These are phyloP conservation scores for Penaeus vannamei DNA, from an alignment of 1,140 invertebrate genomes.

Conservation along the genomic window DNA sequence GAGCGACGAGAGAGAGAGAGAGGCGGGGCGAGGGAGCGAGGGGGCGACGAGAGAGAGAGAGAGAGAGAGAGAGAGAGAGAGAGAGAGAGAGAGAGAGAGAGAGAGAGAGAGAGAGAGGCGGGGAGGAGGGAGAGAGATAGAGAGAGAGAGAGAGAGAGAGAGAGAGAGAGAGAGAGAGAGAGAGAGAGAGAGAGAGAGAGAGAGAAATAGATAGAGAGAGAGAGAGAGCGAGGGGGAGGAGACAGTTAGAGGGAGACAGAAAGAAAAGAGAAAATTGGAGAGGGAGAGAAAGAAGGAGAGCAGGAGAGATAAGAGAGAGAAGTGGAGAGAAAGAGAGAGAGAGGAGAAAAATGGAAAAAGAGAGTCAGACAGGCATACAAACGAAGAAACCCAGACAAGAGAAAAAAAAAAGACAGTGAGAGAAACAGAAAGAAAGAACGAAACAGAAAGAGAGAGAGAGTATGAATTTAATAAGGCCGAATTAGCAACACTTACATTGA, in stretches of 20 bases:
- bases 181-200: background rate
- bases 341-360: background rate
- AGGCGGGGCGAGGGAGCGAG: background rate
- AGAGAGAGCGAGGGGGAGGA: no score
- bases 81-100: background rate
- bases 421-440: slow-evolving; percentile 3
- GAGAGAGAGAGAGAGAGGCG: no score
- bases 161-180: no score
- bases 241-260: background rate
- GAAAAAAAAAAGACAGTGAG: background rate
- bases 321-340: background rate
- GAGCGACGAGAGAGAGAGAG: background rate
- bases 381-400: no score
- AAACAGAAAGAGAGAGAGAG: slow-evolving; percentile 2
- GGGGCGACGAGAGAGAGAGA: background rate
- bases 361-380: background rate
- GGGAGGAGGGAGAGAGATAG: no score
- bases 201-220: background rate
- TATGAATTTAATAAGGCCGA: background rate
- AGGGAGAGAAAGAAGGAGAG: slow-evolving; percentile 1
- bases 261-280: background rate
- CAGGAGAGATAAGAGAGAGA: background rate
- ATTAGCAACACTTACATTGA: background rate
- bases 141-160: no score
- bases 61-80: background rate